Evolutionary conservation across 1,140 invertebrate genomes (phyloP), one percentile per base, ranked within the genome.

Genomic region (Ylistrum balloti): DNA sequence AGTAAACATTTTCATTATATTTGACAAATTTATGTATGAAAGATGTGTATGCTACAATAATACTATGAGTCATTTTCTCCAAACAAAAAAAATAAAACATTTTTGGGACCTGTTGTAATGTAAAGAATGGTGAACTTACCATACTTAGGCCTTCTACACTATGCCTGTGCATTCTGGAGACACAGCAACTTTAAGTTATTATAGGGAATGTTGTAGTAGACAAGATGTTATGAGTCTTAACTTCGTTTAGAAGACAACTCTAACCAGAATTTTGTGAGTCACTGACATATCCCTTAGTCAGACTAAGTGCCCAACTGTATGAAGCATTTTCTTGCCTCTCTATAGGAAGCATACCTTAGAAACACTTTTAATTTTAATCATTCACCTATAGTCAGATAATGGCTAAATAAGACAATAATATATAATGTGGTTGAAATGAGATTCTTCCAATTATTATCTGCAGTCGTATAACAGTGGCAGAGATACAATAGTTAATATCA

Each of bases 61-160:
- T 45, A 9, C 10, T 45, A 17, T 13, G 41, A 45, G 41, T 45
- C 41, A 45, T 45, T 45, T 45, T 45, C 41, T 9, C 0, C 10
- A 45, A 45, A 45, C 10, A 45, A n/a, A 45, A 9, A 45, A 45
- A 45, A 28, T 3, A 0, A 22, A 28, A 28, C 28, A 74, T 74
- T 74, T 45, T 17, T 74, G 3, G 56, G 17, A 28, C 56, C 56
- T 74, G 56, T 1, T n/a, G n/a, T 74, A 28, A 74, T 74, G 5
- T 1, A 74, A 74, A 5, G n/a, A n/a, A 74, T n/a, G 13, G 22
- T 17, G 56, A 74, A 74, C 56, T 74, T 74, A 74, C 56, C 56
- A 74, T 88, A n/a, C 41, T 88, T 45, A 45, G 87, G 41, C 87
- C 87, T 41, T 41, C 34, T 17, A 41, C 33, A 28, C 41, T 88